Percentiles rank a stretch among this genome's conserved stretches.
Evolutionary conservation across 2,888 invertebrate genomes (phyloP).

Genomic region (Tipula helvola): DNA sequence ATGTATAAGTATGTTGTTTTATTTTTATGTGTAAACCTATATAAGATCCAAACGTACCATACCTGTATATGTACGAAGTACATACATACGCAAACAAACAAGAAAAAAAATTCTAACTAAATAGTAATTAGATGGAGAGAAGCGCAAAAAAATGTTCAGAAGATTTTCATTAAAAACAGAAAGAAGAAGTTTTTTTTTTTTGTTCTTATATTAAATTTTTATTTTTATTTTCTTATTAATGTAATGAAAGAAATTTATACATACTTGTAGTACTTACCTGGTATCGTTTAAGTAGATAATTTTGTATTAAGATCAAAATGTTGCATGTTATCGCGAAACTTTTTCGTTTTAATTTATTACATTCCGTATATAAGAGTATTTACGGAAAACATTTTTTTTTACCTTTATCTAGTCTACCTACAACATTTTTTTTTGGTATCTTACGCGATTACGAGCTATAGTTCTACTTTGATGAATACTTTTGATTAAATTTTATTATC

Average conservation of each 20-base stretch:
- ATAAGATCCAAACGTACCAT: too few relatives aligned
- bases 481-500: constrained; percentile 4
- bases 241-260: constrained; percentile 4
- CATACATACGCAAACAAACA: background rate
- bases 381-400: background rate
- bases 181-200: background rate
- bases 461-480: background rate
- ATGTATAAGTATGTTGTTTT: background rate
- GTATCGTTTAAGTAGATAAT: background rate
- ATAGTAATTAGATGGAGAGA: background rate
- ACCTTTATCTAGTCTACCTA: background rate
- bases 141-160: background rate
- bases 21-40: too few relatives aligned
- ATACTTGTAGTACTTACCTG: background rate
- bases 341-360: background rate
- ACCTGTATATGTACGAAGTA: background rate
- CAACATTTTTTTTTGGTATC: background rate
- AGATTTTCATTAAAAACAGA: background rate
- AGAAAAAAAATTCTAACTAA: background rate
- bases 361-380: background rate
- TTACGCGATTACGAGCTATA: background rate
- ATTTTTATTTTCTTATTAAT: background rate
- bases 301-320: constrained; percentile 4
- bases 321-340: background rate
- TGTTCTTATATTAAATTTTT: background rate